Conservation (phyloP, 2,113 vertebrate genomes). For the Spizaetus ornatus region DNA sequence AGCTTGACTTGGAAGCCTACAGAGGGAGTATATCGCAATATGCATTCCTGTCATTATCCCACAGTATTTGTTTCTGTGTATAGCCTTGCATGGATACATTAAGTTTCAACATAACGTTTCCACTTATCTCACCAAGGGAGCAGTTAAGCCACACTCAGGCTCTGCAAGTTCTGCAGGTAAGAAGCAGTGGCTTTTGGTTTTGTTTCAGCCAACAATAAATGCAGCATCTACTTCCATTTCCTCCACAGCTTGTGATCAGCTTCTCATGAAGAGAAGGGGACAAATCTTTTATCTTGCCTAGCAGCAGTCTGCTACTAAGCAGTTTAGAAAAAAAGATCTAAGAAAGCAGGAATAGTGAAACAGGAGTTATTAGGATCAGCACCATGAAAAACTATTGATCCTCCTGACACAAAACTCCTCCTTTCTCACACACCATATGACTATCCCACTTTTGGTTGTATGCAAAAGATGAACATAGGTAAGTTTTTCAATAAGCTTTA, state of each 20-base stretch:
- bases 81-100: neutral
- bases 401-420: neutral
- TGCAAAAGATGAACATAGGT: neutral
- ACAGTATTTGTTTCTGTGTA: neutral
- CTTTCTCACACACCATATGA: neutral
- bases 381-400: neutral
- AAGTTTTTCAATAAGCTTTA: neutral
- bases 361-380: neutral
- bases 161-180: neutral
- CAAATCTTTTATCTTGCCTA: neutral
- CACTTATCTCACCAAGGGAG: neutral
- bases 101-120: neutral
- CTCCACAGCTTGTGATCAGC: neutral
- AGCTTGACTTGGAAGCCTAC: neutral
- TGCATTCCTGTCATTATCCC: neutral
- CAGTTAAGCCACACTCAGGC: neutral
- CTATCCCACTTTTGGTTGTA: neutral
- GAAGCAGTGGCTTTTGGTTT: neutral
- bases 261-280: neutral
- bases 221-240: neutral
- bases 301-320: neutral
- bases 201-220: neutral
- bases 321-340: neutral
- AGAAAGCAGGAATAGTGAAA: neutral
- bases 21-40: neutral